A percentile compares a stretch with the other conserved stretches of the same genome.
phyloP scores from a whole-genome alignment of 2,113 vertebrate genomes.

The Lycaon pictus region DNA sequence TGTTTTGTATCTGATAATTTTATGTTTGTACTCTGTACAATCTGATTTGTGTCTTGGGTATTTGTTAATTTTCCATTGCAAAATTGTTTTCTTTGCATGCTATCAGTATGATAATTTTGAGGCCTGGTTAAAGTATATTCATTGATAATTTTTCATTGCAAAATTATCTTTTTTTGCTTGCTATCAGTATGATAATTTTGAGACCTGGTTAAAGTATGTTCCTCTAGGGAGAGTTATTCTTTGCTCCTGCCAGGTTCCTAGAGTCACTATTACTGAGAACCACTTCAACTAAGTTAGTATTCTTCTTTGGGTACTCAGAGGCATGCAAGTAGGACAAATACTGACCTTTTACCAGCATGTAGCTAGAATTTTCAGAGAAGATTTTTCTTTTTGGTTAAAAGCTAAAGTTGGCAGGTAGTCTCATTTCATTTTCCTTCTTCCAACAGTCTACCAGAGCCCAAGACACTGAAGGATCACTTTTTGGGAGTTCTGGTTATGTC shows the following conservation, averaged over 20 bases:
- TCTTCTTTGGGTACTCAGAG: neutral
- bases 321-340: neutral
- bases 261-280: neutral
- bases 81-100: neutral
- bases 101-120: neutral
- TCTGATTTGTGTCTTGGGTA: neutral
- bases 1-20: neutral
- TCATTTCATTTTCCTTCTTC: neutral
- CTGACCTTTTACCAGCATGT: neutral
- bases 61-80: neutral
- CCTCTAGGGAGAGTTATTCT: neutral
- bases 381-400: neutral
- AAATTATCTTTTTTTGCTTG: neutral
- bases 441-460: neutral
- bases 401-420: neutral
- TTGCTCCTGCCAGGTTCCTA: neutral
- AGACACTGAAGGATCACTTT: neutral
- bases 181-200: neutral
- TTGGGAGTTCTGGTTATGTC: neutral
- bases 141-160: neutral
- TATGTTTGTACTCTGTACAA: neutral
- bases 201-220: neutral
- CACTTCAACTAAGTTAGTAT: neutral
- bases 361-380: constrained; percentile 6
- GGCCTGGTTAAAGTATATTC: neutral